Evolutionary conservation across 1,140 invertebrate genomes (phyloP).

Genomic region (Whitmania pigra): DNA sequence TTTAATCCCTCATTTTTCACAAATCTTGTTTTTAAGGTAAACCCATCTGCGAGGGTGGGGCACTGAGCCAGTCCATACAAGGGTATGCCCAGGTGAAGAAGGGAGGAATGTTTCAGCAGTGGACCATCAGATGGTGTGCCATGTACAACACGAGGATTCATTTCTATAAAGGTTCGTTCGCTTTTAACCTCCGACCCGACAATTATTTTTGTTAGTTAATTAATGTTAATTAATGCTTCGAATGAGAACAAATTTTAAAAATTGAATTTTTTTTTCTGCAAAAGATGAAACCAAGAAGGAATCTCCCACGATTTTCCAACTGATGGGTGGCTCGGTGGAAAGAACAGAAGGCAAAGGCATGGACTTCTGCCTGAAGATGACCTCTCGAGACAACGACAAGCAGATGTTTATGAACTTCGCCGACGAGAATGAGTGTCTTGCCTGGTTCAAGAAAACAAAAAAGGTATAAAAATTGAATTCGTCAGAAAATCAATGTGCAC

Average conservation of each 20-base stretch:
- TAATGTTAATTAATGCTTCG: too few species aligned
- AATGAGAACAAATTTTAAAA: too few species aligned
- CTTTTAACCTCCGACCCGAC: not conserved
- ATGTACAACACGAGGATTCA: constrained; percentile 38
- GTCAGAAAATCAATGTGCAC: not conserved
- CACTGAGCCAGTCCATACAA: constrained; percentile 36
- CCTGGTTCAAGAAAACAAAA: constrained; percentile 37
- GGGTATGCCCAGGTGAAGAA: constrained; percentile 34
- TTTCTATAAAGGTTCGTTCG: constrained; percentile 37
- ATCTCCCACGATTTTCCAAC: constrained; percentile 34
- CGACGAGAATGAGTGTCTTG: constrained; percentile 32
- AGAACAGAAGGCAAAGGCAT: constrained; percentile 38
- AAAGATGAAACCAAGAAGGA: constrained; percentile 35
- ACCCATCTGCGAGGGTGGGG: constrained; percentile 37
- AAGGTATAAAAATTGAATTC: constrained; percentile 30
- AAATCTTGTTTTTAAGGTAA: constrained; percentile 33
- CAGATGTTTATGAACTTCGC: constrained; percentile 37
- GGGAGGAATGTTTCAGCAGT: constrained; percentile 38
- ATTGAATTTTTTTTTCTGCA: not conserved
- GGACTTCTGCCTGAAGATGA: constrained; percentile 35
- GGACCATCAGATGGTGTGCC: constrained; percentile 36
- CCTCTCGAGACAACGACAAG: constrained; percentile 35
- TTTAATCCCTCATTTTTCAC: too few species aligned
- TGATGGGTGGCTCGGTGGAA: constrained; percentile 39
- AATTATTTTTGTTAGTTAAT: constrained; percentile 16